Evolutionary conservation across 2,113 vertebrate species (phyloP).

Genomic region (Callithrix jacchus): DNA sequence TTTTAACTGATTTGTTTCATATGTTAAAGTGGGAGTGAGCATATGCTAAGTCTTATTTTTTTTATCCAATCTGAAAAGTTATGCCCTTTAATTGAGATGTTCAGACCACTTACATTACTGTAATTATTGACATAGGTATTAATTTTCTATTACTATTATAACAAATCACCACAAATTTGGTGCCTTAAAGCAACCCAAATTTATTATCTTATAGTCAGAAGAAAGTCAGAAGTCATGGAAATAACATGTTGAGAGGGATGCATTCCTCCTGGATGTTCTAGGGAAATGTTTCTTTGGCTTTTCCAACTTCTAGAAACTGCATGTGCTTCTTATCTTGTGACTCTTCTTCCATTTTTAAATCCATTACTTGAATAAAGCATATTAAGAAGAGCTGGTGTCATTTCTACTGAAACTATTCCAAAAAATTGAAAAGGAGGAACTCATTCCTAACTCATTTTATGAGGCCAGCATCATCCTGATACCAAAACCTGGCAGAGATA

Average conservation of each 20-base stretch:
- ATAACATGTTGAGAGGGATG: no score
- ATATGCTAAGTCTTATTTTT: neutral
- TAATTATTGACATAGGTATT: neutral
- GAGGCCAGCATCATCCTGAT: no score
- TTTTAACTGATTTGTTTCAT: neutral
- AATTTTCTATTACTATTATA: neutral
- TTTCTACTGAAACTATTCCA: no score
- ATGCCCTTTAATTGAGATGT: neutral
- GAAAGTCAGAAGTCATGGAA: neutral
- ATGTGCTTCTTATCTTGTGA: neutral
- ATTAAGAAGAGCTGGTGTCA: no score
- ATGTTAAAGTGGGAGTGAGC: neutral
- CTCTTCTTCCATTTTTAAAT: neutral
- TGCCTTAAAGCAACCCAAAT: neutral
- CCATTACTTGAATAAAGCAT: neutral
- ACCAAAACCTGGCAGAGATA: no score
- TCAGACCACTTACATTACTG: neutral
- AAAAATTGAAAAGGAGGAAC: no score
- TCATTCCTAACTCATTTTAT: no score
- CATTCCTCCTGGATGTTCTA: neutral
- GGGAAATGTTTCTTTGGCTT: neutral
- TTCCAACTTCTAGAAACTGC: neutral
- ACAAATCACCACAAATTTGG: neutral
- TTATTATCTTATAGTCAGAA: neutral
- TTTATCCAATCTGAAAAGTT: neutral